Evolutionary conservation across 2,113 vertebrate species (phyloP), one percentile per base, ranked within the genome.

Genomic region (Calyptomena viridis): DNA sequence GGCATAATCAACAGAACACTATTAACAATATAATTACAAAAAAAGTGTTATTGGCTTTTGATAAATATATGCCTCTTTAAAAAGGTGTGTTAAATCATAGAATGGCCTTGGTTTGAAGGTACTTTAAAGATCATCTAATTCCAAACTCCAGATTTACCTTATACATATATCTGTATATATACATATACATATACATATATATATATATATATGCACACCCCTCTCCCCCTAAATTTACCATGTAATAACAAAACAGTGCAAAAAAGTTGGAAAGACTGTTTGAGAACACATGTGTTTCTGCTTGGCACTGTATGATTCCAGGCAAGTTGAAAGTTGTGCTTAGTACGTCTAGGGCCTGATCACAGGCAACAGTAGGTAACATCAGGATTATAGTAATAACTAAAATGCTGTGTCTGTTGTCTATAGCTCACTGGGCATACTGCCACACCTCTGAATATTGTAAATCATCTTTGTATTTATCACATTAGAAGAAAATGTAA

Each of bases 91-190:
- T 28, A 78, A 71, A 71, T 33, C n/a, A 46, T 12, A 39, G 17
- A 52, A 44, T 37, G 27, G 10, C 7, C 8, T 52, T 15, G 14
- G 23, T 46, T 74, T 33, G 52, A 67, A 67, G 42, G 20, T 12
- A 52, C 7, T 33, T n/a, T n/a, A 46, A 67, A 23, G 6, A 52
- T 24, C 33, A 20, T 0, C 0, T 20, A 33, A 3, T 19, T 52
- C 8, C 18, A 52, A 11, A 2, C 3, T 6, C 7, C 1, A 2
- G 33, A 12, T 42, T 59, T 58, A 44, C 4, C 6, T 25, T 31
- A 5, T 20, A 24, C 2, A 19, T 7, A 11, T 12, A 31, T 11
- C 7, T 3, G 11, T 9, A 37, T 4, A 13, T 4, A 28, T 3
- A 37, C 22, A 56, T 21, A 31, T 11, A 9, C 3, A 14, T 9